Base-by-base conservation (phyloP, 2,113 vertebrate species). In the Mobula hypostoma region DNA sequence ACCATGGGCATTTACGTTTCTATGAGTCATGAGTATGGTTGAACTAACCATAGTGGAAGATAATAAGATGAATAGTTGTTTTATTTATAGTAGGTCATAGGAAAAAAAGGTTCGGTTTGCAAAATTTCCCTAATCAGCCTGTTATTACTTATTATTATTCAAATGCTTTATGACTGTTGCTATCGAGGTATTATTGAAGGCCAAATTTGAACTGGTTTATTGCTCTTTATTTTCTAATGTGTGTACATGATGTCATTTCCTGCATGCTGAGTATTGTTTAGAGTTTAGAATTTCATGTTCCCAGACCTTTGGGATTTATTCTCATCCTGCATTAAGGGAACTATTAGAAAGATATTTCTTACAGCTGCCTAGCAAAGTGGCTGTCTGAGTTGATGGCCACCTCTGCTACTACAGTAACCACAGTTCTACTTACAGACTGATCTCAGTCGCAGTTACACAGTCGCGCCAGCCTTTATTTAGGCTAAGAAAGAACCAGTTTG, bases 61-160 rank as follows among this genome's bases (percentile, higher is more conserved):
- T 74, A 93, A 56, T 48, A 48, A 93, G 74, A 93, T 74, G 66
- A 32, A 76, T 48, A 24, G 40, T 70, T 74, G 58, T 14, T 90
- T 90, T 66, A 68, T 90, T 90, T 90, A 90, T 90, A 66, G 40
- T 93, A 74, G 24, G 91, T 93, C 91, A 93, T 93, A 56, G 91
- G 91, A 93, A 93, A 72, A 66, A 48, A 93, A 74, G 36, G 40
- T 66, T 74, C 74, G 70, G 91, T 74, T 93, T 74, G 91, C 14
- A 93, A 32, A 93, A 93, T 93, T 93, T 93, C 91, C 88, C 87
- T 66, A n/a, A 90, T 68, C 40, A 8, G 19, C 83, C 58, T 90
- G 85, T 32, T 74, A 15, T 21, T 32, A 63, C 66, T 74, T 93
- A 48, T 7, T 48, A 29, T 76, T 66, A 56, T 36, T 93, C 19